These are phyloP conservation scores for Lycaena phlaeas DNA, from an alignment of 2,888 invertebrate species.

Conservation along the genomic window DNA sequence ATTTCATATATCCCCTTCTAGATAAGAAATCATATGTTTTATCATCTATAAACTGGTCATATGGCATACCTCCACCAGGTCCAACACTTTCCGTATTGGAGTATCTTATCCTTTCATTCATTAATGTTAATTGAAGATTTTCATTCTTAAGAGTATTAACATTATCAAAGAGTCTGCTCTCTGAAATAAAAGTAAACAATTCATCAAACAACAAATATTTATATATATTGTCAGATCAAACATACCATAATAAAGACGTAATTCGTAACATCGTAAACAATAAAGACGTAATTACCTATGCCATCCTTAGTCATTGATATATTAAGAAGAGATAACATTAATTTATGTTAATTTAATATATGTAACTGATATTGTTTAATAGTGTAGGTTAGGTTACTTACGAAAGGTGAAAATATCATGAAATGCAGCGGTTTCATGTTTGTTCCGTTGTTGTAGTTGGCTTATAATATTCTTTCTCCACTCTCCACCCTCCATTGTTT, in stretches of 20 bases:
- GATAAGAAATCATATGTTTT: too few species aligned
- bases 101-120: conserved; percentile 85
- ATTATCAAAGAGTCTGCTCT: conserved; percentile 89
- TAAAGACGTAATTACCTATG: too few species aligned
- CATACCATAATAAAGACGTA: too few species aligned
- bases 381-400: conserved; percentile 72
- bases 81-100: conserved; percentile 63
- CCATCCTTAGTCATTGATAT: too few species aligned
- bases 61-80: conserved; percentile 36
- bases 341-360: too few species aligned
- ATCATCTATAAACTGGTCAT: too few species aligned
- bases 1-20: too few species aligned
- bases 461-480: conserved; percentile 82
- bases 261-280: too few species aligned
- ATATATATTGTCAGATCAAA: too few species aligned
- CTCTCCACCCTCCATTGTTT: conserved; percentile 57
- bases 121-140: conserved; percentile 88
- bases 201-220: conserved; percentile 6
- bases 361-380: not conserved
- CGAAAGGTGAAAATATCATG: conserved; percentile 86
- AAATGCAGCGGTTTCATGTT: conserved; percentile 81
- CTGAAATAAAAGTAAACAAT: conserved; percentile 64
- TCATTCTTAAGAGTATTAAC: conserved; percentile 85
- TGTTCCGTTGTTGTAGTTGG: conserved; percentile 82
- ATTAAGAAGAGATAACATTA: too few species aligned